Base-by-base conservation (phyloP, 2,888 invertebrate species). In the Sphecodes monilicornis region DNA sequence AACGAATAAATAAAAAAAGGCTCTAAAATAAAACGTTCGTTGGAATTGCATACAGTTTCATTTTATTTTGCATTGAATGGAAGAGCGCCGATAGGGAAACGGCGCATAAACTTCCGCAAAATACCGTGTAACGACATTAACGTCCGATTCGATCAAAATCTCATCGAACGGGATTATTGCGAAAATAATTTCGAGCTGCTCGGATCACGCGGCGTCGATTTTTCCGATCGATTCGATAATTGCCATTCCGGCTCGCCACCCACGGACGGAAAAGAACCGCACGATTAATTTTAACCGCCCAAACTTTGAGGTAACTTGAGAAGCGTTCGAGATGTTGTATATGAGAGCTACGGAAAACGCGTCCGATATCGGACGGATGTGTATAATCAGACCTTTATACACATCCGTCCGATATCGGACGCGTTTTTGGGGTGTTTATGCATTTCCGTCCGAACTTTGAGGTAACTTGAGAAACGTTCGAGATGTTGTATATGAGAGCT, bases 201-300 rank as follows among this genome's bases (percentile, higher is more conserved):
- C 32, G 39, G 39, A 39, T 26, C 39, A 39, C 54, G 26, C 39
- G 39, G 18, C 32, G 39, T n/a, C 32, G 8, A 57, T 26, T 36
- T 54, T 39, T 41, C 69, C 69, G 41, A 3, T 18, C 50, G 60
- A 36, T 6, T 18, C 32, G 71, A 64, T 50, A 57, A 68, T 78
- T 50, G 3, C 66, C 66, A 10, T 66, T 66, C 16, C 26, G 50
- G 32, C 41, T 50, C 46, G 16, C 6, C 50, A 72, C 36, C 60
- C 54, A 1, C 32, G 26, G 8, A 32, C 54, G 18, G 46, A 16
- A 60, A 36, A 43, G 18, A 39, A 66, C 18, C 29, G 16, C 32
- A 29, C 50, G 50, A 68, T 72, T 46, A 41, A n/a, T n/a, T n/a
- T n/a, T n/a, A n/a, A n/a, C n/a, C n/a, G n/a, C n/a, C n/a, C n/a